A percentile compares a stretch with the other conserved stretches of the same genome.
These are phyloP conservation scores for Melanostigma gelatinosum DNA, from an alignment of 2,113 vertebrate species.

Conservation along the genomic window DNA sequence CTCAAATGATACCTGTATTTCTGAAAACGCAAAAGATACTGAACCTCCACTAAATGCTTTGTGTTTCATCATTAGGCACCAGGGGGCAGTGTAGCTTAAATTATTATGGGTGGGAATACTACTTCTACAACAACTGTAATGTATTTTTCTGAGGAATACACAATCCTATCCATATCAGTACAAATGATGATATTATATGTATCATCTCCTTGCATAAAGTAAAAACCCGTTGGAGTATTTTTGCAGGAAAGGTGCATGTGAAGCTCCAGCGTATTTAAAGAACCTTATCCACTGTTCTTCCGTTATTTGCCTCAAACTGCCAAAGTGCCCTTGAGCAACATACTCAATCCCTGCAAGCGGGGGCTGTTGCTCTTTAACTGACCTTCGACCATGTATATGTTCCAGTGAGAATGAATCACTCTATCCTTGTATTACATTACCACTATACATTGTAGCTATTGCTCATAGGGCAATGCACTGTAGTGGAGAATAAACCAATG, in stretches of 20 bases:
- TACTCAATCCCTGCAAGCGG: background rate
- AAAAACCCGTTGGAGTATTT: background rate
- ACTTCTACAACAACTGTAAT: background rate
- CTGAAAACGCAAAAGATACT: background rate
- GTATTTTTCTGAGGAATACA: background rate
- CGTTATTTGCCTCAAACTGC: background rate
- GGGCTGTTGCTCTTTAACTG: background rate
- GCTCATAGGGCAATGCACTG: background rate
- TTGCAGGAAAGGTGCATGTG: background rate
- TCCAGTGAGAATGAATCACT: background rate
- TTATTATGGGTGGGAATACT: background rate
- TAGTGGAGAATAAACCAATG: background rate
- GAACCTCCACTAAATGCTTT: background rate
- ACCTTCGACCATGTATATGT: background rate
- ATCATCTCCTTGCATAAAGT: background rate
- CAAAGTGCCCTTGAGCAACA: background rate
- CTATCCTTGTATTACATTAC: background rate
- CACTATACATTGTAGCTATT: background rate
- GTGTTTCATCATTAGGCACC: constrained; percentile 39
- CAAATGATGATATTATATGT: background rate
- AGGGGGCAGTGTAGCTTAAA: constrained; percentile 63
- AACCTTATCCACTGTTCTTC: background rate
- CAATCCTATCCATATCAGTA: background rate
- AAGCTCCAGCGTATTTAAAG: background rate
- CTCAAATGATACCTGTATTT: background rate